Percentiles rank a stretch among this genome's conserved stretches.
These are phyloP conservation scores for Macrocentrus cingulum DNA, from an alignment of 1,140 invertebrate genomes.

Conservation along the genomic window DNA sequence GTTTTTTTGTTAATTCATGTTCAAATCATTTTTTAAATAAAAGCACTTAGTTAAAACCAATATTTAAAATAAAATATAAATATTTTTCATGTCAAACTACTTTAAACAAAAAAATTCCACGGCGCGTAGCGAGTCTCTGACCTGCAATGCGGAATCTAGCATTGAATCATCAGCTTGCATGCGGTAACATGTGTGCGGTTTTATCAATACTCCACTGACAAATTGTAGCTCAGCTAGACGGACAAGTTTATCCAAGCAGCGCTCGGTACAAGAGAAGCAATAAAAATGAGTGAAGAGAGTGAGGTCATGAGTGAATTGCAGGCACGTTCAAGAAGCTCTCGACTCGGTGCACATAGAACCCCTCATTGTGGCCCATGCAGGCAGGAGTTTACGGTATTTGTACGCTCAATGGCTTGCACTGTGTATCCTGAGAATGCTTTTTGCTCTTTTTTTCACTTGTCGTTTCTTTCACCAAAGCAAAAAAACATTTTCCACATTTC, in stretches of 20 bases:
- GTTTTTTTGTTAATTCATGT: too few species aligned
- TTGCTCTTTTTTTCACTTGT: not conserved
- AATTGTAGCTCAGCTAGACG: not conserved
- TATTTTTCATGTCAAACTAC: too few species aligned
- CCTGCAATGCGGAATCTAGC: too few species aligned
- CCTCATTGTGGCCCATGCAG: not conserved
- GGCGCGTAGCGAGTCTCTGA: not conserved
- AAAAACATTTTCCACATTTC: not conserved
- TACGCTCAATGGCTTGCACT: slow-evolving; percentile 10
- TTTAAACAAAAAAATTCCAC: too few species aligned
- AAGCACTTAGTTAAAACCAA: too few species aligned
- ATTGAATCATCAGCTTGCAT: too few species aligned
- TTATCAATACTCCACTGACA: not conserved
- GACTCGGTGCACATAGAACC: slow-evolving; percentile 9
- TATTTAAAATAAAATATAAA: too few species aligned
- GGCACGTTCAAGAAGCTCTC: slow-evolving; percentile 2
- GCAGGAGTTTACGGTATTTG: slow-evolving; percentile 18
- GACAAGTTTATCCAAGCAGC: not conserved
- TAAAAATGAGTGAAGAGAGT: slow-evolving; percentile 3
- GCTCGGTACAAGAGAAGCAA: not conserved
- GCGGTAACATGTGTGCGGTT: too few species aligned
- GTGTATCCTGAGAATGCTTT: not conserved
- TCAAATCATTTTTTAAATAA: too few species aligned
- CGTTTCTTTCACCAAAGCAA: not conserved
- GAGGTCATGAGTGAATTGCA: slow-evolving; percentile 9